A percentile compares a stretch with the other conserved stretches of the same genome.
Conservation (phyloP, 2,797 vertebrate genomes). For the Melanotaenia parkinsoni region DNA sequence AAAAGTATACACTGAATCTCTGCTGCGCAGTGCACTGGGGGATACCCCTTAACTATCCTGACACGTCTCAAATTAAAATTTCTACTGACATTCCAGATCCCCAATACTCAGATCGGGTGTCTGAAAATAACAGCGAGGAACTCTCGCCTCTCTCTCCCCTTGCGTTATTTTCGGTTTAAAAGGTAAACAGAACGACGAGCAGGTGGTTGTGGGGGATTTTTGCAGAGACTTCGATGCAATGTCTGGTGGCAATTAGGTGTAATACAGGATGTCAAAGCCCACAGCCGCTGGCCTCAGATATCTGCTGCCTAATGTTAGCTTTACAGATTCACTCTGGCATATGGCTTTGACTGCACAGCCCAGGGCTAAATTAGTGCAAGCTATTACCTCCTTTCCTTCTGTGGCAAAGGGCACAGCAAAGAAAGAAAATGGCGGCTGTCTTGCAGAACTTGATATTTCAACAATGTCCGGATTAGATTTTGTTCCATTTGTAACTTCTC, state of each 20-base stretch:
- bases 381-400: constrained; percentile 72
- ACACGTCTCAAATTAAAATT: constrained; percentile 72
- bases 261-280: constrained; percentile 82
- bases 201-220: constrained; percentile 80
- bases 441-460: constrained; percentile 17
- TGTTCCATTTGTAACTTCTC: constrained; percentile 15
- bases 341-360: constrained; percentile 76
- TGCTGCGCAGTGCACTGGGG: constrained; percentile 68
- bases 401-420: constrained; percentile 64
- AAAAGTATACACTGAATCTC: constrained; percentile 61
- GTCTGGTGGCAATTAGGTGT: constrained; percentile 85
- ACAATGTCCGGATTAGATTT: constrained; percentile 14
- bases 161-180: constrained; percentile 71
- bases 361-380: constrained; percentile 75
- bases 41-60: constrained; percentile 69
- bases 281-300: constrained; percentile 76
- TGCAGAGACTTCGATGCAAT: constrained; percentile 67
- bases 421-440: constrained; percentile 18
- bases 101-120: constrained; percentile 74
- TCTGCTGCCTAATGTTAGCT: constrained; percentile 81
- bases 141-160: constrained; percentile 33
- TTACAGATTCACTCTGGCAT: constrained; percentile 82
- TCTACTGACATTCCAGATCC: constrained; percentile 72
- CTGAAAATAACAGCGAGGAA: constrained; percentile 75
- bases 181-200: constrained; percentile 76